Conservation (phyloP, 2,113 vertebrate genomes). For the Nibea albiflora region DNA sequence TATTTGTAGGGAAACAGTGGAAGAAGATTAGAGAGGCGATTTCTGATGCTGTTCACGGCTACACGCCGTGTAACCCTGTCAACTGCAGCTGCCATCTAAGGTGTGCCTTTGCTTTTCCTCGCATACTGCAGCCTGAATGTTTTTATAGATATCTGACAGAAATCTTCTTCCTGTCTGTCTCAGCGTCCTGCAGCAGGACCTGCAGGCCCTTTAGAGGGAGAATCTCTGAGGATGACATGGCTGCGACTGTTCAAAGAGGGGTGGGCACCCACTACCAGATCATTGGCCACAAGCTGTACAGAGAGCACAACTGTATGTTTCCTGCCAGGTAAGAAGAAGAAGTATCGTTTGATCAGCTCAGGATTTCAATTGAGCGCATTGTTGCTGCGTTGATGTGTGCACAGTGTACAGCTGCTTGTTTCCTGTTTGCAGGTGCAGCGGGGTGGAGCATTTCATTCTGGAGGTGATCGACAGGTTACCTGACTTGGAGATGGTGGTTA, state of each 20-base stretch:
- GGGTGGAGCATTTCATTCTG: conserved; percentile 96
- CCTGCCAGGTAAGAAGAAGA: conserved; percentile 89
- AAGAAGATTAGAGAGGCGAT: conserved; percentile 64
- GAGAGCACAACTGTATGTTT: conserved; percentile 96
- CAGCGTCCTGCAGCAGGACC: conserved; percentile 90
- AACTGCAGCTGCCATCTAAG: conserved; percentile 93
- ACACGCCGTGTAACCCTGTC: conserved; percentile 85
- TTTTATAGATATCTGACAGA: not conserved
- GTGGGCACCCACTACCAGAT: conserved; percentile 97
- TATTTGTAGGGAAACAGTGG: conserved; percentile 69
- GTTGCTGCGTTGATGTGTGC: too few species aligned
- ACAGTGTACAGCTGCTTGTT: not conserved
- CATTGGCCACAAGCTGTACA: conserved; percentile 89
- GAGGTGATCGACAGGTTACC: conserved; percentile 89
- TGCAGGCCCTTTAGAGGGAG: conserved; percentile 88
- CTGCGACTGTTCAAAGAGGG: conserved; percentile 85
- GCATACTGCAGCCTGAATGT: not conserved
- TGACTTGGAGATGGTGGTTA: conserved; percentile 96
- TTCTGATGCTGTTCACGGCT: conserved; percentile 78
- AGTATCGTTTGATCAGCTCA: not conserved
- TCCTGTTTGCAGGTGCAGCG: conserved; percentile 88
- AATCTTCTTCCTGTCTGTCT: not conserved
- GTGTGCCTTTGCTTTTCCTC: conserved; percentile 68
- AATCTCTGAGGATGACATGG: conserved; percentile 88
- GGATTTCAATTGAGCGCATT: too few species aligned